A percentile compares a stretch with the other conserved stretches of the same genome.
These are phyloP conservation scores for Archivesica marissinica DNA, from an alignment of 1,140 invertebrate genomes.

Conservation along the genomic window DNA sequence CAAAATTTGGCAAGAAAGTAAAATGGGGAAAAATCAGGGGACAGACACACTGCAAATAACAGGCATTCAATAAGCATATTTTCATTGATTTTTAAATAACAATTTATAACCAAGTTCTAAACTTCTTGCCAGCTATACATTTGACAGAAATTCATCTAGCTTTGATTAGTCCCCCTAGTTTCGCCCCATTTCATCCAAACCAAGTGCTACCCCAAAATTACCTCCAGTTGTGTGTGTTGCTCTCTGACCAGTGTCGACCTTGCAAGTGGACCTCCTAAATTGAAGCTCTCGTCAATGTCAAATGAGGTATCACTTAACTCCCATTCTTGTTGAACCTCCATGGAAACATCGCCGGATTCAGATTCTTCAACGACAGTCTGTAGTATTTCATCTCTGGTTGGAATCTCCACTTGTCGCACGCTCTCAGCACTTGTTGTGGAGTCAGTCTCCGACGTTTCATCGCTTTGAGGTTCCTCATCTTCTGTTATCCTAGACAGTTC, in stretches of 20 bases:
- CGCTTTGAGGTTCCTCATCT: conserved; percentile 62
- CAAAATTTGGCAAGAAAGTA: background rate
- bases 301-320: conserved; percentile 56
- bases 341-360: conserved; percentile 55
- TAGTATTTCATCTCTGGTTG: conserved; percentile 43
- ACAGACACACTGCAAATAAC: too few species aligned
- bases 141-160: too few species aligned
- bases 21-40: background rate
- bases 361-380: conserved; percentile 55
- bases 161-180: background rate
- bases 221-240: conserved; percentile 18
- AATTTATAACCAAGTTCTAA: too few species aligned
- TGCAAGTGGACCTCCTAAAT: conserved; percentile 34
- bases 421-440: conserved; percentile 54
- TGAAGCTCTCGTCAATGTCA: conserved; percentile 48
- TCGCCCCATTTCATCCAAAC: background rate
- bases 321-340: conserved; percentile 42
- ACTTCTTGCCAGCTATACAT: too few species aligned
- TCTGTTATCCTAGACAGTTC: conserved; percentile 48
- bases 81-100: too few species aligned
- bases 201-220: conserved; percentile 36
- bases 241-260: conserved; percentile 21
- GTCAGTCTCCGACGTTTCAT: conserved; percentile 18
- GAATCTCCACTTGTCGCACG: conserved; percentile 48
- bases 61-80: too few species aligned